Percentiles rank a stretch among this genome's conserved stretches.
phyloP scores from a whole-genome alignment of 2,888 invertebrate species.

The Caenorhabditis sp. region DNA sequence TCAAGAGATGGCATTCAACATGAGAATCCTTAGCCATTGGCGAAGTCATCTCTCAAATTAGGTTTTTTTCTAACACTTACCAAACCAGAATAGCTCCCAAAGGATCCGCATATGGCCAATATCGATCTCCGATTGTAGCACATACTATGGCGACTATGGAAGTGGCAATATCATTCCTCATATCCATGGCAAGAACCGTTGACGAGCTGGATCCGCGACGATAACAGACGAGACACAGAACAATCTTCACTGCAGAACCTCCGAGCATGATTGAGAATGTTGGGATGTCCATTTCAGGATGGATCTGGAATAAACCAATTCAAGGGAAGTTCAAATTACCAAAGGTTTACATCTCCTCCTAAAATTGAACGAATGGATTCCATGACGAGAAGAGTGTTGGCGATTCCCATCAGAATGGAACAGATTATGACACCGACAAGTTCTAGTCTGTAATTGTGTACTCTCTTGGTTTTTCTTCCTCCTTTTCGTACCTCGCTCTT shows the following conservation, averaged over 20 bases:
- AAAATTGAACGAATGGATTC: conserved; percentile 67
- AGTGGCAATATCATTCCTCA: conserved; percentile 85
- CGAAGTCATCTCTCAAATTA: no score
- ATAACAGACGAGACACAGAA: conserved; percentile 79
- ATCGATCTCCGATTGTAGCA: conserved; percentile 84
- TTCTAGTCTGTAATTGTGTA: conserved; percentile 82
- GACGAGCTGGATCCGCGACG: conserved; percentile 74
- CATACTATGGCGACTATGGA: conserved; percentile 84
- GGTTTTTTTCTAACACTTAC: no score
- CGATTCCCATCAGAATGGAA: conserved; percentile 84
- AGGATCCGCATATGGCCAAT: conserved; percentile 85
- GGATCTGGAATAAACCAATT: conserved; percentile 71
- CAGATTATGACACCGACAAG: conserved; percentile 84
- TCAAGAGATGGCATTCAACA: no score
- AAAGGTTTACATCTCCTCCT: conserved; percentile 54
- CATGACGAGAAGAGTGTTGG: conserved; percentile 82
- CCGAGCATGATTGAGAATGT: conserved; percentile 77
- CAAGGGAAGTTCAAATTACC: background rate
- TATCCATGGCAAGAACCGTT: conserved; percentile 84
- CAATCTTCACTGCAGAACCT: conserved; percentile 76
- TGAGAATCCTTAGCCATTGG: no score
- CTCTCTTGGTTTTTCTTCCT: background rate
- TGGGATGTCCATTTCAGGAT: conserved; percentile 78
- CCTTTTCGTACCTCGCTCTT: conserved; percentile 48
- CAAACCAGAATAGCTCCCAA: conserved; percentile 84